Conservation (phyloP, 1,140 invertebrate genomes). For the Pseudachorutes palmiensis region DNA sequence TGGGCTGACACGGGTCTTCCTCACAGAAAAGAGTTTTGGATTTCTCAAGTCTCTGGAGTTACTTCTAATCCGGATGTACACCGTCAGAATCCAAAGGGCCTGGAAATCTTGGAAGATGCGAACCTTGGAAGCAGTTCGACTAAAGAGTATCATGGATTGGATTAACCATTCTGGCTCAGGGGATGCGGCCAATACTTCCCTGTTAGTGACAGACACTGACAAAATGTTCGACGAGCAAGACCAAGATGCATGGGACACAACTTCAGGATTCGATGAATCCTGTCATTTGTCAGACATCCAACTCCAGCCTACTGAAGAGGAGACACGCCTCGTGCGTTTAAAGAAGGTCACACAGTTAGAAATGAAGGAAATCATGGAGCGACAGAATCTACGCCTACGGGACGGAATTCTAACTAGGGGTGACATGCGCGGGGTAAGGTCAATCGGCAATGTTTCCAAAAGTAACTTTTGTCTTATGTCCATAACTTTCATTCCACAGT, state of each 20-base stretch:
- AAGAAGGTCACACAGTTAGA: no score
- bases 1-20: conserved; percentile 19
- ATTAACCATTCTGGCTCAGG: background rate
- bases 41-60: conserved; percentile 17
- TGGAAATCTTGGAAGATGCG: no score
- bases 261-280: background rate
- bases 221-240: background rate
- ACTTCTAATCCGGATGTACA: background rate
- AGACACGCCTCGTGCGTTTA: no score
- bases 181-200: background rate
- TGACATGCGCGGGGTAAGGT: conserved; percentile 9
- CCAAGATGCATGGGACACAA: background rate
- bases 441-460: background rate
- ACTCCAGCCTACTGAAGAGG: no score
- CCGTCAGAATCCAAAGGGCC: conserved; percentile 16
- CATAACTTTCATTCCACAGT: background rate
- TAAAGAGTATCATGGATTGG: background rate
- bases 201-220: background rate
- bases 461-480: background rate
- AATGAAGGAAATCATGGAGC: background rate
- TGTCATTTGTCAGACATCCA: no score
- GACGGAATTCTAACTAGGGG: conserved; percentile 17
- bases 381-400: background rate
- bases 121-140: background rate
- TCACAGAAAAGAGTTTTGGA: conserved; percentile 19